A percentile compares a stretch with the other conserved stretches of the same genome.
phyloP scores from a whole-genome alignment of 2,888 invertebrate genomes.

The Eupithecia tripunctaria region DNA sequence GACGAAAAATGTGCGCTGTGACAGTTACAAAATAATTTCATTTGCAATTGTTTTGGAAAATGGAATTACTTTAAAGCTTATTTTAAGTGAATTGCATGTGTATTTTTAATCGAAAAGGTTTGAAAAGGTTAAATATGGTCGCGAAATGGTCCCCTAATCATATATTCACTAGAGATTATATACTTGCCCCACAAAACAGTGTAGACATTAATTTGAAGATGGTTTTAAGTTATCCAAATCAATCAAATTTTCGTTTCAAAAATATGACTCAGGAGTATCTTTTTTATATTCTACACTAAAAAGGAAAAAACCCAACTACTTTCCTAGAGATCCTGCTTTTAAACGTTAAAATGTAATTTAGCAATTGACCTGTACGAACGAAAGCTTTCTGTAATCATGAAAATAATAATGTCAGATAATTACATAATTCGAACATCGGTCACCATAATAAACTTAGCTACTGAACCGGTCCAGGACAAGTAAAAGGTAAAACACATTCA shows the following conservation, averaged over 20 bases:
- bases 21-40: no score
- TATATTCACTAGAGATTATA: no score
- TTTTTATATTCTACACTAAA: background rate
- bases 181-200: no score
- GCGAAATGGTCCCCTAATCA: no score
- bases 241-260: background rate
- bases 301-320: background rate
- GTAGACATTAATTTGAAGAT: no score
- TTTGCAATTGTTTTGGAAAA: no score
- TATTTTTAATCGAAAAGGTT: no score
- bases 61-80: no score
- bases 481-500: constrained; percentile 14
- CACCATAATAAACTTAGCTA: background rate
- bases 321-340: background rate
- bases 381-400: background rate
- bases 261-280: background rate
- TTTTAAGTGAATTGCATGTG: no score
- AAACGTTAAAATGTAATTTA: background rate
- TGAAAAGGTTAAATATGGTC: no score
- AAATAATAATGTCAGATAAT: background rate
- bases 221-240: no score
- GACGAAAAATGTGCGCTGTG: background rate
- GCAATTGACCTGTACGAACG: background rate
- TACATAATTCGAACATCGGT: background rate
- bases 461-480: constrained; percentile 2